Conservation (phyloP, 2,113 vertebrate genomes). For the Felis catus region F.catus_Fca126_mat1.0 CM031417.1:123345501-123346000, state of each 20-base stretch:
- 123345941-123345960: not conserved
- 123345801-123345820: not conserved
- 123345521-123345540: not conserved
- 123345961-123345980: not conserved
- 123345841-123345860: not conserved
- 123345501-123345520: not conserved
- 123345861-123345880: not conserved
- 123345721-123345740: not conserved
- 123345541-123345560: not conserved
- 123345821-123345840: not conserved
- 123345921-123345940: not conserved
- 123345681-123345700: not conserved
- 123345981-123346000: not conserved
- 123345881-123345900: not conserved
- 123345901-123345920: not conserved
- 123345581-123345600: accelerated
- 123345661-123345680: not conserved
- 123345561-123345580: not conserved
- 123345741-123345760: not conserved
- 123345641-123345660: not conserved
- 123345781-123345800: not conserved
- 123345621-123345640: not conserved
- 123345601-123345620: not conserved
- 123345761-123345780: not conserved
- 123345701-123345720: not conserved